Percentiles rank a stretch among this genome's conserved stretches.
Conservation (phyloP, 2,797 vertebrate species). For the Poecilia picta region DNA sequence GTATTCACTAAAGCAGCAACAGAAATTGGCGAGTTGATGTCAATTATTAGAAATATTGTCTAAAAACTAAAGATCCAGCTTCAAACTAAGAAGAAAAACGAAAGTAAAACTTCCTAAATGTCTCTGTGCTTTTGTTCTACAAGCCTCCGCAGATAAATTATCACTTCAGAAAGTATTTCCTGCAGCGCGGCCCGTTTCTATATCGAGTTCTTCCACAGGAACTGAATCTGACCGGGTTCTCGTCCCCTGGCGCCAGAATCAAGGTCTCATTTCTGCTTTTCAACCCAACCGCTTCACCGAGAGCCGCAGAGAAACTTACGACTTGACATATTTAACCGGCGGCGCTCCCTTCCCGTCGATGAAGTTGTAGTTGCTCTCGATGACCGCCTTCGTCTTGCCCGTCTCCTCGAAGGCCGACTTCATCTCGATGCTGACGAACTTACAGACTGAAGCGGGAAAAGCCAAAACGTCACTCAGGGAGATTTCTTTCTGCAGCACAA, state of each 20-base stretch:
- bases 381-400: constrained; percentile 91
- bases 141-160: not conserved
- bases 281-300: not conserved
- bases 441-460: constrained; percentile 84
- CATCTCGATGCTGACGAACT: constrained; percentile 94
- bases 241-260: constrained; percentile 40
- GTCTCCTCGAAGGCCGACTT: constrained; percentile 96
- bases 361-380: constrained; percentile 91
- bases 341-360: constrained; percentile 88
- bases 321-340: constrained; percentile 92
- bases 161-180: not conserved
- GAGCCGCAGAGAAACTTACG: constrained; percentile 82
- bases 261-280: constrained; percentile 2
- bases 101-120: not conserved
- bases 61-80: not conserved
- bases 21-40: too few relatives aligned
- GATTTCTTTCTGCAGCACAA: not conserved
- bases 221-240: constrained; percentile 45
- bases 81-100: not conserved
- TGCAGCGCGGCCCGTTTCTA: constrained; percentile 30
- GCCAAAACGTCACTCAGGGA: not conserved
- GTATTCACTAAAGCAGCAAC: too few relatives aligned
- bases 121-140: not conserved
- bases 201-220: constrained; percentile 47
- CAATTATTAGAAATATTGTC: not conserved